Conservation (phyloP, 2,113 vertebrate genomes). For the Varanus salvator region DNA sequence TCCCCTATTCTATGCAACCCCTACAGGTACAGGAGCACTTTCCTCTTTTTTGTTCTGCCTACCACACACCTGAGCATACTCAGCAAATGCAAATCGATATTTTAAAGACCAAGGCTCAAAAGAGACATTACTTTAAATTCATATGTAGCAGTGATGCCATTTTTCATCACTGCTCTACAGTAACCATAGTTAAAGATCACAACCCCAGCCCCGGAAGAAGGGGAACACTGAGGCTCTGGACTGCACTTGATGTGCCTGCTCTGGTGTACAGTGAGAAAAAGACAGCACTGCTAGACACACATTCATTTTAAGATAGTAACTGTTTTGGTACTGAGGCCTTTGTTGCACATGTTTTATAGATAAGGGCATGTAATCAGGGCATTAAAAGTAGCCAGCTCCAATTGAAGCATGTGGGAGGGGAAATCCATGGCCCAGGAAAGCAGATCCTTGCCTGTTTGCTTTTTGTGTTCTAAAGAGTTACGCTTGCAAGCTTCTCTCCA, state of each 20-base stretch:
- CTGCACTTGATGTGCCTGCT: too few relatives aligned
- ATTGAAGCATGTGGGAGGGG: not conserved
- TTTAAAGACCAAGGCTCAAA: not conserved
- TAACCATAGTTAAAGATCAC: too few relatives aligned
- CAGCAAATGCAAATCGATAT: not conserved
- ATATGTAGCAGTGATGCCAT: too few relatives aligned
- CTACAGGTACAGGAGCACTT: not conserved
- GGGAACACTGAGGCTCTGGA: too few relatives aligned
- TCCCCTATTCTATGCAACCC: not conserved
- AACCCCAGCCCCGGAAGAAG: too few relatives aligned
- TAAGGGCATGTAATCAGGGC: not conserved
- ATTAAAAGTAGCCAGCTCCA: conserved; percentile 16
- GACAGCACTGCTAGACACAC: too few relatives aligned
- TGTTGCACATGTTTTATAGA: not conserved
- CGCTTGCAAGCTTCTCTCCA: not conserved
- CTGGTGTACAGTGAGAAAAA: too few relatives aligned
- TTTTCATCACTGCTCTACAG: too few relatives aligned
- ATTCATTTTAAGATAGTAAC: too few relatives aligned
- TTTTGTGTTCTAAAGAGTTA: not conserved
- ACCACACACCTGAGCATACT: not conserved
- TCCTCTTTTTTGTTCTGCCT: not conserved
- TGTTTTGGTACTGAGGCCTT: not conserved
- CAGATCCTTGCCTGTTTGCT: not conserved
- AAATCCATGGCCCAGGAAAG: not conserved
- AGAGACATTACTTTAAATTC: too few relatives aligned